Percentiles rank a stretch among this genome's conserved stretches.
Conservation (phyloP, 1,140 invertebrate genomes). For the Octopus bimaculoides region DNA sequence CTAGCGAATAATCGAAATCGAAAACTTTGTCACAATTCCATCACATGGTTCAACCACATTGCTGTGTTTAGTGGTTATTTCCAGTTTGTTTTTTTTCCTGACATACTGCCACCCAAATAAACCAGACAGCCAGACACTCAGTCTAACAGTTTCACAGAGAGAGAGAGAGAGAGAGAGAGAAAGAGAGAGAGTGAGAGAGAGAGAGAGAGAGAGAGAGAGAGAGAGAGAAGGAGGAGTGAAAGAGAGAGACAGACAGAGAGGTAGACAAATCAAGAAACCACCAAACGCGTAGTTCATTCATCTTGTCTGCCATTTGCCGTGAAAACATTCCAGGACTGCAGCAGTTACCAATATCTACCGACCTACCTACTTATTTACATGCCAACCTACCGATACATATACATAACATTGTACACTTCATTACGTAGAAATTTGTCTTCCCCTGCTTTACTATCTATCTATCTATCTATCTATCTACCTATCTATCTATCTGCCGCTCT, state of each 20-base stretch:
- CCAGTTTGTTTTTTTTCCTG: too few species aligned
- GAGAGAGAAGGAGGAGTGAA: neutral
- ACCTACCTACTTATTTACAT: neutral
- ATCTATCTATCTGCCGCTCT: neutral
- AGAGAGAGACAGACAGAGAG: neutral
- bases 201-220: rapidly evolving
- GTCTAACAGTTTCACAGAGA: neutral
- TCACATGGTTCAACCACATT: too few species aligned
- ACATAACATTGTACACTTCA: neutral
- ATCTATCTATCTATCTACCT: neutral
- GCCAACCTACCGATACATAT: neutral
- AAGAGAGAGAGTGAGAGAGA: neutral
- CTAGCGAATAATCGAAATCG: too few species aligned
- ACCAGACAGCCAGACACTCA: too few species aligned
- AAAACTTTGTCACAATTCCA: too few species aligned
- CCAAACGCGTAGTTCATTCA: neutral
- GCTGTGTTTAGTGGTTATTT: too few species aligned
- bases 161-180: neutral
- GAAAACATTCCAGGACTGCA: too few species aligned
- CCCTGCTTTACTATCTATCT: neutral
- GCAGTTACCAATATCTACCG: too few species aligned
- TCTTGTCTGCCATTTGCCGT: neutral
- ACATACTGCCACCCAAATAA: too few species aligned
- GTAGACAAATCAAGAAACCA: neutral
- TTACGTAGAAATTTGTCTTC: neutral